Conservation (phyloP, 2,797 vertebrate species). For the Kryptopterus vitreolus region DNA sequence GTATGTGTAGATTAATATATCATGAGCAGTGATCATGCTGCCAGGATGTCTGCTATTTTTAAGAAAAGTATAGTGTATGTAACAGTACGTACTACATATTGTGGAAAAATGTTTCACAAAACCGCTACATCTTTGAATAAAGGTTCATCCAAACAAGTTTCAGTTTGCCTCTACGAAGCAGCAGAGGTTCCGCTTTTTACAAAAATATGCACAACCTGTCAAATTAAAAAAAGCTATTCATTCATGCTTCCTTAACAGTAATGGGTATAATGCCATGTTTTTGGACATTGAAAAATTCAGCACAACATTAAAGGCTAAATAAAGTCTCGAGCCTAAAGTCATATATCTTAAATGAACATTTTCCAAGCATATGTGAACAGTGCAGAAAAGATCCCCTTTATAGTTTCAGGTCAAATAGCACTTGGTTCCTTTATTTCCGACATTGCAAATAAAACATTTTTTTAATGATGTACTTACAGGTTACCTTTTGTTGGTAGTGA, state of each 20-base stretch:
- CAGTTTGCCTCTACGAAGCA: background rate
- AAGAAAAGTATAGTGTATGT: too few species aligned
- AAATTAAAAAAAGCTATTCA: background rate
- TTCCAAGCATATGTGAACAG: background rate
- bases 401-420: background rate
- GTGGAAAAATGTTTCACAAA: too few species aligned
- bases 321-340: background rate
- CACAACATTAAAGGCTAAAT: background rate
- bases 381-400: too few species aligned
- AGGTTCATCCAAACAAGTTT: background rate
- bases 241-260: background rate
- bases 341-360: background rate
- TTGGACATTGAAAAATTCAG: too few species aligned
- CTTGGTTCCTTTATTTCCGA: background rate
- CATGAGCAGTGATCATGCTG: too few species aligned
- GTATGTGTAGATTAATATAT: too few species aligned
- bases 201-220: too few species aligned
- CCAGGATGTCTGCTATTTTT: too few species aligned
- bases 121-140: too few species aligned
- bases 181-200: background rate
- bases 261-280: too few species aligned
- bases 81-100: too few species aligned
- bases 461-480: background rate
- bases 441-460: background rate
- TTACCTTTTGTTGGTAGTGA: background rate